phyloP scores from a whole-genome alignment of 2,113 vertebrate species.

The Ciconia boyciana region DNA sequence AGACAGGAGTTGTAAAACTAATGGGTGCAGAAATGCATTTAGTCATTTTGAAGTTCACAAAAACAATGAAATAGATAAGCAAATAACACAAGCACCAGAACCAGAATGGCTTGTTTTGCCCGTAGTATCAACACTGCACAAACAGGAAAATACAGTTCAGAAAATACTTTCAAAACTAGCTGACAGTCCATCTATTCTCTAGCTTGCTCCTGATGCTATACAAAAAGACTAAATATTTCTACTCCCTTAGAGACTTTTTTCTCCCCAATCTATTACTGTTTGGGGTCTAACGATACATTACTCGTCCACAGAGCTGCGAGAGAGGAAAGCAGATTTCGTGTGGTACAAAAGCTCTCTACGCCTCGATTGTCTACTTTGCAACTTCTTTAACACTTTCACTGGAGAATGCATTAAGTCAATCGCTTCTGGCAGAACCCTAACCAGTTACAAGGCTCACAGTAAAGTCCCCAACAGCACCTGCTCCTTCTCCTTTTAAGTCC shows the following conservation, averaged over 20 bases:
- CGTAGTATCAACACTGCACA: background rate
- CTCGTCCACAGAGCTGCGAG: fast-evolving
- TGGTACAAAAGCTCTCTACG: slow-evolving; percentile 22
- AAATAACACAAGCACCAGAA: slow-evolving; percentile 22
- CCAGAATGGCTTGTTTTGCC: background rate
- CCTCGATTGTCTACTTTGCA: background rate
- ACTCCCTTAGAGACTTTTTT: background rate
- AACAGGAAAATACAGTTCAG: background rate
- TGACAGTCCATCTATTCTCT: background rate
- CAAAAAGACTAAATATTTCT: background rate
- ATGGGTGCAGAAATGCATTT: background rate
- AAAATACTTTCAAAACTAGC: background rate
- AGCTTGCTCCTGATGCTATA: background rate
- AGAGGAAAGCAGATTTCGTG: background rate
- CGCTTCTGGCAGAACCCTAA: background rate
- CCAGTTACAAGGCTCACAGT: background rate
- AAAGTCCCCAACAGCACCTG: background rate
- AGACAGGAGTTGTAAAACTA: background rate
- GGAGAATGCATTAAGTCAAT: background rate
- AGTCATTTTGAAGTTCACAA: background rate
- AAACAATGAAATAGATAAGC: slow-evolving; percentile 27
- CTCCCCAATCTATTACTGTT: background rate
- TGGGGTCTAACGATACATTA: background rate
- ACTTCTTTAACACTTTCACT: background rate
- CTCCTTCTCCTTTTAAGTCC: background rate